Evolutionary conservation across 53 echinoderm and acorn worm genomes (phyloP).

Genomic region (Holothuria scabra): DNA sequence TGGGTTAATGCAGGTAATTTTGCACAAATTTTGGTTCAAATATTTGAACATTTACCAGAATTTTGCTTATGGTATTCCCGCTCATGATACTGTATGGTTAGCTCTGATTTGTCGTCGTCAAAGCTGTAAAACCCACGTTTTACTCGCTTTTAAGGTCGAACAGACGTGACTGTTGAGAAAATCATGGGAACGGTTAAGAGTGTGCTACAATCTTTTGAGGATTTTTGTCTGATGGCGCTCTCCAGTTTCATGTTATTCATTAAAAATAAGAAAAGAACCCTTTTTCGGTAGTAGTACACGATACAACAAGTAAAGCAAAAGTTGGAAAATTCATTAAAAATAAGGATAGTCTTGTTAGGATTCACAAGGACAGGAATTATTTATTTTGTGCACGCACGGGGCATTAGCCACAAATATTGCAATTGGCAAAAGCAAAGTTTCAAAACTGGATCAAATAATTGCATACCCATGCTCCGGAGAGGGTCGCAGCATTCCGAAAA

Average conservation of each 20-base stretch:
- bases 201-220: slow-evolving; percentile 43
- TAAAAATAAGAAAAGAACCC: slow-evolving; percentile 35
- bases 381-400: slow-evolving; percentile 62
- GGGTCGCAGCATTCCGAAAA: slow-evolving; percentile 52
- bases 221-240: slow-evolving; percentile 19
- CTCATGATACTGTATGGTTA: neutral
- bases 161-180: slow-evolving; percentile 6
- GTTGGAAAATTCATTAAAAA: slow-evolving; percentile 3
- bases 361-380: slow-evolving; percentile 40
- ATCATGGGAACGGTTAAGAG: slow-evolving; percentile 7
- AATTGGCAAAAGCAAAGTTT: slow-evolving; percentile 47
- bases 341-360: neutral
- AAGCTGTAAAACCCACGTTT: slow-evolving; percentile 25
- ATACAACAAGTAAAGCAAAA: neutral
- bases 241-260: slow-evolving; percentile 38
- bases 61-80: neutral
- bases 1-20: slow-evolving; percentile 6
- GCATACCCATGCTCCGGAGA: slow-evolving; percentile 39
- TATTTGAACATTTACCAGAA: slow-evolving; percentile 1
- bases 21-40: slow-evolving; percentile 8
- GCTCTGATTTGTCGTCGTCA: neutral
- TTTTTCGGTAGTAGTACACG: slow-evolving; percentile 36
- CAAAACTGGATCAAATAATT: slow-evolving; percentile 46
- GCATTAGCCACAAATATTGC: slow-evolving; percentile 68
- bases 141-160: slow-evolving; percentile 21